These are phyloP conservation scores for Noctua janthina DNA, from an alignment of 2,888 invertebrate genomes.

Conservation along the genomic window DNA sequence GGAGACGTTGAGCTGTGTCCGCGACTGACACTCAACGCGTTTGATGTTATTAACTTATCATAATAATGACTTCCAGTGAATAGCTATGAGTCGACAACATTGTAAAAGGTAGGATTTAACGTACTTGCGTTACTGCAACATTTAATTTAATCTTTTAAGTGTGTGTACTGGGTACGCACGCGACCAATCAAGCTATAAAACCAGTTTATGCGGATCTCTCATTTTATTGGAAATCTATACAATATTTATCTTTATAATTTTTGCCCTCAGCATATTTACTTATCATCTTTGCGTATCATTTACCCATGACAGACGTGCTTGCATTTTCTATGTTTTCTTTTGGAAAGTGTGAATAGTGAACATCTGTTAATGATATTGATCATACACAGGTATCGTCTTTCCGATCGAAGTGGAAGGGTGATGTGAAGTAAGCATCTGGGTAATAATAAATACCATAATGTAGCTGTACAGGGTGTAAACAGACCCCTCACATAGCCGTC, in stretches of 20 bases:
- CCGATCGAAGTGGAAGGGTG: neutral
- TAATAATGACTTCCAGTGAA: slow-evolving; percentile 65
- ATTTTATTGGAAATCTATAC: neutral
- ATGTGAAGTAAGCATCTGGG: neutral
- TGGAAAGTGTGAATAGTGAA: slow-evolving; percentile 30
- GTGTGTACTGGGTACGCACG: neutral
- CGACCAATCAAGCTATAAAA: neutral
- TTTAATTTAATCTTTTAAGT: slow-evolving; percentile 19
- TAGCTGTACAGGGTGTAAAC: neutral
- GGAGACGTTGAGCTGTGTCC: slow-evolving; percentile 48
- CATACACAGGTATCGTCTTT: neutral
- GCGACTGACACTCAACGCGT: slow-evolving; percentile 59
- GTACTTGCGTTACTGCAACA: slow-evolving; percentile 9
- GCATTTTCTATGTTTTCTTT: slow-evolving; percentile 40
- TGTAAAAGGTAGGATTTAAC: slow-evolving; percentile 14
- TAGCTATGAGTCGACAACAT: slow-evolving; percentile 36
- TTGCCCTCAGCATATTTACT: slow-evolving; percentile 20
- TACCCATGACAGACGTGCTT: slow-evolving; percentile 25
- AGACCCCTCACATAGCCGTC: too few relatives aligned
- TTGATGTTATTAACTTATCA: slow-evolving; percentile 66
- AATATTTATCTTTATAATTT: too few relatives aligned
- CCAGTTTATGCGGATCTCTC: neutral
- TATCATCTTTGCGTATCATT: slow-evolving; percentile 15
- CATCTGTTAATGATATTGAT: slow-evolving; percentile 20
- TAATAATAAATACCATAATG: neutral